A percentile compares a stretch with the other conserved stretches of the same genome.
Evolutionary conservation across 2,888 invertebrate genomes (phyloP).

Genomic region (Drosophila multiciliata): DNA sequence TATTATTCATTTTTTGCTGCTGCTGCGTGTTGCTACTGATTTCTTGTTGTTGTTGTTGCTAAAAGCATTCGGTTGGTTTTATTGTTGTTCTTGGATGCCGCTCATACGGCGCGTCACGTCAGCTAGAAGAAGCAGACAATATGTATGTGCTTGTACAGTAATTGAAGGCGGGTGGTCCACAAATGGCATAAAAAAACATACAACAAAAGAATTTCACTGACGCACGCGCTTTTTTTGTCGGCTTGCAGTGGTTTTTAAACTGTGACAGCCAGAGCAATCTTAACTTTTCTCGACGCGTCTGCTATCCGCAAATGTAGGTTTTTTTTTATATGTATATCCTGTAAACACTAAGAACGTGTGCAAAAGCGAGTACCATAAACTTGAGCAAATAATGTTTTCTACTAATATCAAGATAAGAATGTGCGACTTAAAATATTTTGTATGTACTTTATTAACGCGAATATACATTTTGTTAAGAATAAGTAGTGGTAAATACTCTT

Average conservation of each 20-base stretch:
- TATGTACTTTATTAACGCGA: too few relatives aligned
- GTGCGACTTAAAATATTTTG: neutral
- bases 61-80: conserved; percentile 55
- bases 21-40: neutral
- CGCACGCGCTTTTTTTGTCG: conserved; percentile 61
- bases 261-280: conserved; percentile 36
- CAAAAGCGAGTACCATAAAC: neutral
- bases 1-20: conserved; percentile 31
- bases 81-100: conserved; percentile 38
- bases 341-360: neutral
- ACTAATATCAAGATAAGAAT: neutral
- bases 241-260: conserved; percentile 49
- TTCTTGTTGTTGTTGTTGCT: conserved; percentile 41
- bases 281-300: conserved; percentile 30
- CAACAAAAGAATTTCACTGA: conserved; percentile 65
- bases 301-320: conserved; percentile 18
- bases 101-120: conserved; percentile 64
- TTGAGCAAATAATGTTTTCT: neutral
- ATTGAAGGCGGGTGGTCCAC: conserved; percentile 63
- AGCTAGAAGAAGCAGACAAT: conserved; percentile 43
- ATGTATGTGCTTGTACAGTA: conserved; percentile 10
- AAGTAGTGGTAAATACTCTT: neutral
- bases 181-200: conserved; percentile 13
- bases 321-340: neutral
- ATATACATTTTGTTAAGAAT: too few relatives aligned